A percentile compares a stretch with the other conserved stretches of the same genome.
Conservation (phyloP, 2,888 invertebrate species). For the Sphaerophoria taeniata region DNA sequence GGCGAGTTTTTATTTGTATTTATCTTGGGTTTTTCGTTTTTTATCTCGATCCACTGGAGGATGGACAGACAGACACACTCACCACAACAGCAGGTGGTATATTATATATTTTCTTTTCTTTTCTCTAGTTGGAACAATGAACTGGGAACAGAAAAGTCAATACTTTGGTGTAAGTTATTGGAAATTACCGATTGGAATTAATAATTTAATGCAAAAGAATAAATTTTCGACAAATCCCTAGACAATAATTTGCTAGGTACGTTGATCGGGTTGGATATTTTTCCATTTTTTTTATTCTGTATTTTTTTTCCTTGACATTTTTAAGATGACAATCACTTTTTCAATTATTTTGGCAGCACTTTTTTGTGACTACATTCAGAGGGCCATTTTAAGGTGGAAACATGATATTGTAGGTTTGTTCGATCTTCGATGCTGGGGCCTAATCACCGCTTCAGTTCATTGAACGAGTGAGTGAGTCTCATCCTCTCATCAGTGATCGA, state of each 20-base stretch:
- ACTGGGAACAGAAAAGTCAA: neutral
- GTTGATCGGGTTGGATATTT: slow-evolving; percentile 39
- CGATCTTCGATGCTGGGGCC: too few species aligned
- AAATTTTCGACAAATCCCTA: slow-evolving; percentile 34
- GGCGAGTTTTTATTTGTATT: neutral
- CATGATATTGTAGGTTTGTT: too few species aligned
- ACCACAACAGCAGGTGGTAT: neutral
- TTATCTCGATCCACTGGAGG: slow-evolving; percentile 15
- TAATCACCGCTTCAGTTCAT: too few species aligned
- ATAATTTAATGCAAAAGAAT: slow-evolving; percentile 19
- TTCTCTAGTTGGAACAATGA: neutral
- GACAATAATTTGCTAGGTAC: slow-evolving; percentile 29
- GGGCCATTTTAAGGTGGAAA: too few species aligned
- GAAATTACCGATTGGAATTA: neutral
- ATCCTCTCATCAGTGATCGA: too few species aligned
- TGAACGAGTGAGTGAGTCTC: too few species aligned
- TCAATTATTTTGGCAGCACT: neutral
- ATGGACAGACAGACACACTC: slow-evolving; percentile 1
- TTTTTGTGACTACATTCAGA: too few species aligned
- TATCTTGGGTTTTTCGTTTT: neutral
- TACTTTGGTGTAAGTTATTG: neutral
- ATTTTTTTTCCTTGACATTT: slow-evolving; percentile 44
- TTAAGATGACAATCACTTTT: slow-evolving; percentile 25
- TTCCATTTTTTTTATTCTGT: slow-evolving; percentile 15
- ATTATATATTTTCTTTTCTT: slow-evolving; percentile 1